Conservation (phyloP, 2,888 invertebrate genomes). For the Adelphocoris suturalis region DNA sequence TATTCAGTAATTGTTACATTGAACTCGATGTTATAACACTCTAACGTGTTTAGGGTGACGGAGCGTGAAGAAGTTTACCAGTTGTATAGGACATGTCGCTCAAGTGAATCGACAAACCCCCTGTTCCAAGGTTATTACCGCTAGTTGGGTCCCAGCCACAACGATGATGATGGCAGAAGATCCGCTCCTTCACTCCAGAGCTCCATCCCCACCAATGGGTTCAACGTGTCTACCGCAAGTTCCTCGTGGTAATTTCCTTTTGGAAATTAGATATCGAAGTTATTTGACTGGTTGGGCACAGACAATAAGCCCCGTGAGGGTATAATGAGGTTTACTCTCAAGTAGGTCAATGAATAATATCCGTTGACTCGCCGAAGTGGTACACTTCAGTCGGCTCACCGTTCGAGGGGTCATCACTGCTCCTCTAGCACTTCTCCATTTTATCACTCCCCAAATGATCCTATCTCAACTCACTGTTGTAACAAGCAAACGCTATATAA, state of each 20-base stretch:
- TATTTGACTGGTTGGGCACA: not conserved
- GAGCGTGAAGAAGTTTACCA: not conserved
- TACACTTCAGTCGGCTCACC: not conserved
- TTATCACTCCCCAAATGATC: not conserved
- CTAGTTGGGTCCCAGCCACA: not conserved
- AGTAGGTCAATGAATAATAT: conserved; percentile 39
- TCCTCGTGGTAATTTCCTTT: conserved; percentile 27
- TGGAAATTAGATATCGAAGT: conserved; percentile 39
- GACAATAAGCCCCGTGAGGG: conserved; percentile 39
- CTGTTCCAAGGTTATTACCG: not conserved
- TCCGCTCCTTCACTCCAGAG: not conserved
- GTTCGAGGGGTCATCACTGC: not conserved
- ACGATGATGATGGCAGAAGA: not conserved
- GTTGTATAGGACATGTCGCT: not conserved
- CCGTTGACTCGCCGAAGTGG: conserved; percentile 10
- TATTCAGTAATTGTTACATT: too few species aligned
- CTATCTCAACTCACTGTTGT: not conserved
- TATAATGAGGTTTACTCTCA: conserved; percentile 31
- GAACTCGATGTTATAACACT: too few species aligned
- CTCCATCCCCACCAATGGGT: not conserved
- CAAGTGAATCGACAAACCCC: not conserved
- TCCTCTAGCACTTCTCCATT: not conserved
- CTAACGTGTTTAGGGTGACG: too few species aligned
- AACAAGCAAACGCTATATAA: not conserved
- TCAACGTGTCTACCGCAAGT: conserved; percentile 30